Evolutionary conservation across 2,888 invertebrate species (phyloP).

Genomic region (Drepana falcataria): DNA sequence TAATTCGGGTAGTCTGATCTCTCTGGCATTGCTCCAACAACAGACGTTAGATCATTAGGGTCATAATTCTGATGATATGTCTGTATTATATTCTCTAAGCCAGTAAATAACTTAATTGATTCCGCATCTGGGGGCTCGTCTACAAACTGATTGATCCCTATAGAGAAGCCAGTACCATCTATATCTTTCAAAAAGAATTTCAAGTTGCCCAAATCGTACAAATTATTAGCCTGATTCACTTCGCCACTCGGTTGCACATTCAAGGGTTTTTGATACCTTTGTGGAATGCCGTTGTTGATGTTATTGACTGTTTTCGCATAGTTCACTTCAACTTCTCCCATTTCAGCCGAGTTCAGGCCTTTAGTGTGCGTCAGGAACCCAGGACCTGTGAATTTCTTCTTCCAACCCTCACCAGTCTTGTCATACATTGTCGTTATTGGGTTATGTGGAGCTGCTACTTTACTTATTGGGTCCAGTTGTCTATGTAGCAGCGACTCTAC

Average conservation of each 20-base stretch:
- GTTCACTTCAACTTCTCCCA: constrained; percentile 42
- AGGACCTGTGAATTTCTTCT: constrained; percentile 29
- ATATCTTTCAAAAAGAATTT: constrained; percentile 56
- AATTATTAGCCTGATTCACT: constrained; percentile 19
- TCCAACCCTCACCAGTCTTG: constrained; percentile 37
- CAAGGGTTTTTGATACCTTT: constrained; percentile 55
- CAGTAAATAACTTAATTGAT: constrained; percentile 52
- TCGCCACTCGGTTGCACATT: constrained; percentile 32
- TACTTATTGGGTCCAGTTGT: constrained; percentile 46
- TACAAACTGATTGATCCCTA: constrained; percentile 60
- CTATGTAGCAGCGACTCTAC: constrained; percentile 29
- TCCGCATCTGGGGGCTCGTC: constrained; percentile 58
- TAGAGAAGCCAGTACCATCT: constrained; percentile 57
- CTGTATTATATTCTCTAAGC: constrained; percentile 51
- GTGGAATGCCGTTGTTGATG: constrained; percentile 39
- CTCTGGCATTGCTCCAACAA: constrained; percentile 9
- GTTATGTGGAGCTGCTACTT: constrained; percentile 22
- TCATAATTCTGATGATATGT: constrained; percentile 50
- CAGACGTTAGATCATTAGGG: constrained; percentile 10
- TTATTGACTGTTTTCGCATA: constrained; percentile 37
- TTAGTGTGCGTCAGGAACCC: constrained; percentile 40
- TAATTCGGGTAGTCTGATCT: constrained; percentile 13
- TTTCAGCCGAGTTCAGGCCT: constrained; percentile 56
- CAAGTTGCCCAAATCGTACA: constrained; percentile 40
- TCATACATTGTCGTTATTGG: constrained; percentile 26